Evolutionary conservation across 2,113 vertebrate genomes (phyloP), one percentile per base, ranked within the genome.

Genomic region (Nansenia antarctica): DNA sequence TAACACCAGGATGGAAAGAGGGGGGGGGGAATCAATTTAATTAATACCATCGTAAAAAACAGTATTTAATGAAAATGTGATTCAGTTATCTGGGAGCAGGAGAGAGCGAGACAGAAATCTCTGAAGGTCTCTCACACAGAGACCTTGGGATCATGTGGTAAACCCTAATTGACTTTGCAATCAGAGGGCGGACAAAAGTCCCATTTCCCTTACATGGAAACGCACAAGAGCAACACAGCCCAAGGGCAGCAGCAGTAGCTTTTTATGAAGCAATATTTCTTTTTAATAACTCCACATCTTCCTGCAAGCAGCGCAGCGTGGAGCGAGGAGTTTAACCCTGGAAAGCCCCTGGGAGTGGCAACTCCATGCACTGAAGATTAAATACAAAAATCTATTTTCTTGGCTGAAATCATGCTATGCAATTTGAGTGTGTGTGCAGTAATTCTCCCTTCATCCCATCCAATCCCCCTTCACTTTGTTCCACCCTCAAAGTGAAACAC

Each of bases 241-340:
- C 79, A 83, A 70, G 76, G n/a, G 67, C 82, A 77, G 68, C 83
- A 76, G 78, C 2, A 61, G 62, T 20, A 53, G 72, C 32, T 26
- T 86, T 88, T 91, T 87, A 90, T 90, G 84, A 91, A 87, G 82
- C 87, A 83, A 86, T 89, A 86, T 86, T 83, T 92, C 83, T 90
- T 84, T 89, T 90, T 88, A 88, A 91, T 87, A 86, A 82, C 78
- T 55, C 34, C 63, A 73, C 65, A 79, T 78, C 82, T 82, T 83
- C 74, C 69, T 80, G 76, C 81, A 64, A 86, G 75, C 82, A 66
- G 58, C 79, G 73, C 49, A 65, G 74, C 68, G 76, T 71, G 73
- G 75, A 82, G 76, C 78, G 78, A 79, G 71, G 62, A 78, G 72
- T 87, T 90, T 86, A 91, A 89, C 85, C 81, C 75, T 78, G 74